A percentile compares a stretch with the other conserved stretches of the same genome.
Evolutionary conservation across 2,888 invertebrate genomes (phyloP).

Genomic region (Augochlorella aurata): DNA sequence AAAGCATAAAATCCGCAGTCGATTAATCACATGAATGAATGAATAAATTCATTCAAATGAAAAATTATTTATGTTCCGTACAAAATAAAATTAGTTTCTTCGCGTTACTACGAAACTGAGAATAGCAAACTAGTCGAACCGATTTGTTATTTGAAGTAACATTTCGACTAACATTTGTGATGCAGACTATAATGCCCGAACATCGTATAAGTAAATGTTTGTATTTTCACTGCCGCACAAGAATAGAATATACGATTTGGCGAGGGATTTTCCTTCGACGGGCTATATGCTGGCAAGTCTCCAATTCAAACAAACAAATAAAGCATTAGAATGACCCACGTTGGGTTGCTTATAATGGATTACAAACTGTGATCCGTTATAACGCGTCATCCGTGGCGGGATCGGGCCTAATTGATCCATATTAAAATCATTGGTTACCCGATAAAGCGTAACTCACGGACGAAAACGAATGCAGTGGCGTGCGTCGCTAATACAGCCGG

Average conservation of each 20-base stretch:
- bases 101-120: background rate
- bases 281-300: conserved; percentile 47
- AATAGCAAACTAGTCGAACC: background rate
- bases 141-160: background rate
- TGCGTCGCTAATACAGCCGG: background rate
- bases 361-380: conserved; percentile 53
- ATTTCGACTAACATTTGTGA: background rate
- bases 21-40: too few species aligned
- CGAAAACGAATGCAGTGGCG: background rate
- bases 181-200: conserved; percentile 17
- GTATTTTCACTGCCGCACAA: conserved; percentile 50
- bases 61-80: too few species aligned
- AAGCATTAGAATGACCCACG: conserved; percentile 56
- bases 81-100: background rate
- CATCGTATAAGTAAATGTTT: conserved; percentile 45
- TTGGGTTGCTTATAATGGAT: conserved; percentile 51
- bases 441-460: background rate
- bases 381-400: conserved; percentile 35
- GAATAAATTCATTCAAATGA: too few species aligned
- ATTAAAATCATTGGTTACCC: conserved; percentile 2
- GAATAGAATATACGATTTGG: conserved; percentile 56
- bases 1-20: too few species aligned
- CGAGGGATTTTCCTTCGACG: conserved; percentile 51
- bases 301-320: conserved; percentile 57
- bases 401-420: conserved; percentile 29